Conservation (phyloP, 1,140 invertebrate genomes). For the Papilio polytes region DNA sequence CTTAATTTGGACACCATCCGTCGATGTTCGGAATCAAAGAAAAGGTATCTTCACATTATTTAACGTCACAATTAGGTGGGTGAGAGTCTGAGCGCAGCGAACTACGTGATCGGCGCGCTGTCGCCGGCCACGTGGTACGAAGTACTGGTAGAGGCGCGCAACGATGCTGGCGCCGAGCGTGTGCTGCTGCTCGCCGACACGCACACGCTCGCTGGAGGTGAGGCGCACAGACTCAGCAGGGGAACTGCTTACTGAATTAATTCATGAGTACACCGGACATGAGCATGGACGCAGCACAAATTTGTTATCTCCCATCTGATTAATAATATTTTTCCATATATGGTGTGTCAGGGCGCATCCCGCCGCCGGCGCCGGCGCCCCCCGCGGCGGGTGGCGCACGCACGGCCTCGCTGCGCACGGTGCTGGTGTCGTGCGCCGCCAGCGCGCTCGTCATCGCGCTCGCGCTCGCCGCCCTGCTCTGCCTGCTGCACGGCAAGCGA, state of each 20-base stretch:
- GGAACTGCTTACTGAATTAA: no score
- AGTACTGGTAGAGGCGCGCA: constrained; percentile 88
- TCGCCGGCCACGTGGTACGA: constrained; percentile 90
- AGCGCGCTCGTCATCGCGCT: constrained; percentile 69
- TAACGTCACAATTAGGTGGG: constrained; percentile 58
- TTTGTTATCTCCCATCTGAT: no score
- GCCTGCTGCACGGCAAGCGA: constrained; percentile 71
- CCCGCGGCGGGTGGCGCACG: constrained; percentile 65
- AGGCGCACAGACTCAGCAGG: neutral
- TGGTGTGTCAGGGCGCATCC: constrained; percentile 67
- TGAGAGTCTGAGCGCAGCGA: constrained; percentile 84
- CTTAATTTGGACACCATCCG: neutral
- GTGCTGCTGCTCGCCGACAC: constrained; percentile 77
- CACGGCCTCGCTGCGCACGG: constrained; percentile 60
- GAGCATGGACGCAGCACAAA: no score
- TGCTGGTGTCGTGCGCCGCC: constrained; percentile 72
- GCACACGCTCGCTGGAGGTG: constrained; percentile 77
- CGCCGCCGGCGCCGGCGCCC: constrained; percentile 64
- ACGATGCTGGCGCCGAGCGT: constrained; percentile 88
- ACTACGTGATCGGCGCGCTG: constrained; percentile 88
- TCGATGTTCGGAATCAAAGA: neutral
- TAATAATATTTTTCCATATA: no score
- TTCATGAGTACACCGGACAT: no score
- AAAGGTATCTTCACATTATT: neutral
- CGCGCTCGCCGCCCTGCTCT: constrained; percentile 67